Conservation (phyloP, 2,113 vertebrate genomes). For the Taurulus bubalis region DNA sequence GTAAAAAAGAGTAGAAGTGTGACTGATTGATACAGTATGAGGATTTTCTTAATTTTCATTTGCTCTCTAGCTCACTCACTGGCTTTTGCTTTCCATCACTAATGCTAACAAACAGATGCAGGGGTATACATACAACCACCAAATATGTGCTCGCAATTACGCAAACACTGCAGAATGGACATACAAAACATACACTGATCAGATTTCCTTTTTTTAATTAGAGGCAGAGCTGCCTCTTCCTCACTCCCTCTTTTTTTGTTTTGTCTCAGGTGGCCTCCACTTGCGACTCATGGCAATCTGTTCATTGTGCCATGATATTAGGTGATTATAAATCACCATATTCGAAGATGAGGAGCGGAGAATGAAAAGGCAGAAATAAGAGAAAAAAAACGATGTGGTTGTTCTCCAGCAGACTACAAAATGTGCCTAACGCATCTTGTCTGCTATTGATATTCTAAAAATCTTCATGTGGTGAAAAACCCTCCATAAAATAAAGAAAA, state of each 20-base stretch:
- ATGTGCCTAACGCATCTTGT: slow-evolving; percentile 39
- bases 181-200: slow-evolving; percentile 39
- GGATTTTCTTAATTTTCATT: background rate
- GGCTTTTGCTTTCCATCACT: background rate
- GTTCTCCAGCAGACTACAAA: slow-evolving; percentile 52
- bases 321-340: slow-evolving; percentile 82
- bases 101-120: slow-evolving; percentile 27
- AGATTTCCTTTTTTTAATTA: slow-evolving; percentile 74
- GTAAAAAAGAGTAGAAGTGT: slow-evolving; percentile 6
- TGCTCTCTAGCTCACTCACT: background rate
- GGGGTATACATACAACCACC: slow-evolving; percentile 5
- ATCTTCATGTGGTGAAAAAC: slow-evolving; percentile 51
- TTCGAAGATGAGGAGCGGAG: slow-evolving; percentile 57
- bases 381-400: slow-evolving; percentile 32
- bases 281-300: slow-evolving; percentile 73
- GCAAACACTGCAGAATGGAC: slow-evolving; percentile 19
- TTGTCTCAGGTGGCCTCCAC: slow-evolving; percentile 64
- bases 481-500: slow-evolving; percentile 55
- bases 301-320: slow-evolving; percentile 82
- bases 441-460: slow-evolving; percentile 72
- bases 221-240: slow-evolving; percentile 33
- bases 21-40: background rate
- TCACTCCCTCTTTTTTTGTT: slow-evolving; percentile 56
- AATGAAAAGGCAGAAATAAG: slow-evolving; percentile 44
- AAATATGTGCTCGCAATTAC: background rate